Evolutionary conservation across 2,113 vertebrate species (phyloP).

Genomic region (Asarcornis scutulata): DNA sequence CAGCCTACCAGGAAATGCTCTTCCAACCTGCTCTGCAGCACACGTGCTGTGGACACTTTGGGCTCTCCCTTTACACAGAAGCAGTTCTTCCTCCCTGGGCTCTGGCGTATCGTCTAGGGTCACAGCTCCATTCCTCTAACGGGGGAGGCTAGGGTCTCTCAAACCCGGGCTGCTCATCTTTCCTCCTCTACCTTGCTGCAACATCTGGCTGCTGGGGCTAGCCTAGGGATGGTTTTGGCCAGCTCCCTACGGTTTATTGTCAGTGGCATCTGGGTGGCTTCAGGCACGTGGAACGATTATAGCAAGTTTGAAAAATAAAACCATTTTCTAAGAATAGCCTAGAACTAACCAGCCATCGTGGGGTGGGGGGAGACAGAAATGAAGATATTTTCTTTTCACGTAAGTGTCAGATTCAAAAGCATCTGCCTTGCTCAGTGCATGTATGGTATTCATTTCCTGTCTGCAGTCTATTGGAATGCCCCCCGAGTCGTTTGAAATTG

Average conservation of each 20-base stretch:
- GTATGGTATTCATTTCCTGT: conserved; percentile 86
- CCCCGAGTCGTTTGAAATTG: conserved; percentile 82
- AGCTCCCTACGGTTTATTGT: background rate
- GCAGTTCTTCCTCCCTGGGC: background rate
- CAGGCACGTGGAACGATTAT: background rate
- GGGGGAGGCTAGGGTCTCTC: background rate
- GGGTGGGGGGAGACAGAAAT: conserved; percentile 31
- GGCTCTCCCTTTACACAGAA: background rate
- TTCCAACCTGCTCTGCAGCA: background rate
- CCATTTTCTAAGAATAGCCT: conserved; percentile 28
- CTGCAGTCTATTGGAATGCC: conserved; percentile 74
- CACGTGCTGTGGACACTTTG: background rate
- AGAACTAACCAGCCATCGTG: background rate
- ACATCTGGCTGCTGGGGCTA: background rate
- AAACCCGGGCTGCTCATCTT: background rate
- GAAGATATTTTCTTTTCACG: conserved; percentile 73
- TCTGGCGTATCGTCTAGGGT: rapidly evolving
- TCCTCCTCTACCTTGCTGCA: background rate
- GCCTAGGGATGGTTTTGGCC: background rate
- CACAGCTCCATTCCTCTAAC: background rate
- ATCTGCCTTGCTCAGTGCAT: conserved; percentile 75
- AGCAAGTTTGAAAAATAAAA: conserved; percentile 8
- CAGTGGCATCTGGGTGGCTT: conserved; percentile 29
- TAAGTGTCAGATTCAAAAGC: conserved; percentile 78
- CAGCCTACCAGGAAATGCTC: background rate